These are phyloP conservation scores for Oostethus manadensis DNA, from an alignment of 2,113 vertebrate species.

Conservation along the genomic window DNA sequence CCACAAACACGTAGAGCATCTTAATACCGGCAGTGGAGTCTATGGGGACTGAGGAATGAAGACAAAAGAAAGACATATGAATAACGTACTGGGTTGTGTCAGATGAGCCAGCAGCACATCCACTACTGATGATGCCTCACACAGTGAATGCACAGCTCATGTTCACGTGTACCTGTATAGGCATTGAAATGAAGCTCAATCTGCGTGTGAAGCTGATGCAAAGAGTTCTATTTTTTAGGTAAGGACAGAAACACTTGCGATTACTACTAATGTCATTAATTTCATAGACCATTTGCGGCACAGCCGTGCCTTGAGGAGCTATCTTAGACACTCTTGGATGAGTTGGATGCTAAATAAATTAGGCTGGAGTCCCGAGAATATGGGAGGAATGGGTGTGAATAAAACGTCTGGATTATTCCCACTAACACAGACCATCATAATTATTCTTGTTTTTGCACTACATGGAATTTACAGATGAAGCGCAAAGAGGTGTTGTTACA, in stretches of 20 bases:
- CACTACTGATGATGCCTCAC: slow-evolving; percentile 35
- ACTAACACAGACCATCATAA: slow-evolving; percentile 42
- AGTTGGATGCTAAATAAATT: slow-evolving; percentile 26
- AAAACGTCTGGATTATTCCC: slow-evolving; percentile 30
- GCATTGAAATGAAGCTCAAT: slow-evolving; percentile 23
- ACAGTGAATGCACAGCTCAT: slow-evolving; percentile 29
- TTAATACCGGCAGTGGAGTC: slow-evolving; percentile 83
- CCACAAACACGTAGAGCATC: slow-evolving; percentile 96
- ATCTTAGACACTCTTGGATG: slow-evolving; percentile 9
- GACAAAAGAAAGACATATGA: slow-evolving; percentile 40
- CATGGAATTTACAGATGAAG: slow-evolving; percentile 43
- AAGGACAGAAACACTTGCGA: slow-evolving; percentile 50
- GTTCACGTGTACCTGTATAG: slow-evolving; percentile 1
- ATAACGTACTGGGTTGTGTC: slow-evolving; percentile 50
- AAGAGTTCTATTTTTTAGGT: slow-evolving; percentile 59
- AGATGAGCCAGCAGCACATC: slow-evolving; percentile 30
- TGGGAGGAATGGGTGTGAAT: slow-evolving; percentile 2
- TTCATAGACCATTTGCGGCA: slow-evolving; percentile 67
- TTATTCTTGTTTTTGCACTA: slow-evolving; percentile 40
- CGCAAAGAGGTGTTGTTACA: slow-evolving; percentile 34
- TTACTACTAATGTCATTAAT: slow-evolving; percentile 69
- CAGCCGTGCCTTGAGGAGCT: slow-evolving; percentile 20
- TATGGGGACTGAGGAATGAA: slow-evolving; percentile 81
- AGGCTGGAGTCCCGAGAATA: slow-evolving; percentile 29
- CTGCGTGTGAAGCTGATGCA: slow-evolving; percentile 37